Base-by-base conservation (phyloP, 2,888 invertebrate species). In the Hyles lineata region DNA sequence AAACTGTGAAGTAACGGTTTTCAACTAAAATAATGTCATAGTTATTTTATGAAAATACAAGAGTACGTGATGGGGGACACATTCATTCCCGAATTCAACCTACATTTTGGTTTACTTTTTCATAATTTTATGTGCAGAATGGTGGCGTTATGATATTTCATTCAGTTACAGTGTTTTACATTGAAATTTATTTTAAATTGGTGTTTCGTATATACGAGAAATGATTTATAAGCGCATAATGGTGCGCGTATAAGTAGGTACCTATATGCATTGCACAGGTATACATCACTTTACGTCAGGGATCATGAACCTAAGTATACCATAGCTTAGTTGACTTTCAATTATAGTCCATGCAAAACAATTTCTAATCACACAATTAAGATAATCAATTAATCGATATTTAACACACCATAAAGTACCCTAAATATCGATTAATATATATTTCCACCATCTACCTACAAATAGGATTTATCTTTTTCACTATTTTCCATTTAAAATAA, bases 1-100 rank as follows among this genome's bases (percentile, higher is more conserved):
- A 88, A 90, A 88, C 85, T 82, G 81, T 80, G 83, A 82, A 84
- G 85, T 85, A 87, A 86, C 82, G 85, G 85, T 83, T 87, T 85
- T 84, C 81, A 83, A 83, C 82, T 84, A 79, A 85, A 86, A 67
- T 15, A 67, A 8, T 83, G 82, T 79, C 82, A 84, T 82, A 84
- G 83, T 84, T 86, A 80, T 85, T 85, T 86, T 83, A 79, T 84
- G 77, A 81, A 78, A 81, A 78, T 80, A 79, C 43, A 50, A 50
- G 67, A 23, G 50, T 6, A 67, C 23, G 60, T 60, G 25, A 23
- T 9, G 23, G 6, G 8, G 35, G 15, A 11, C 9, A 43, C 15
- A 43, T 62, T 63, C 8, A 5, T 63, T 11, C 9, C n/a, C 11
- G n/a, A 32, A 5, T n/a, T 19, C 8, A 19, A 21, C 5, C 11